These are phyloP conservation scores for Pseudomyrmex sp. DNA, from an alignment of 1,140 invertebrate species.

Conservation along the genomic window DNA sequence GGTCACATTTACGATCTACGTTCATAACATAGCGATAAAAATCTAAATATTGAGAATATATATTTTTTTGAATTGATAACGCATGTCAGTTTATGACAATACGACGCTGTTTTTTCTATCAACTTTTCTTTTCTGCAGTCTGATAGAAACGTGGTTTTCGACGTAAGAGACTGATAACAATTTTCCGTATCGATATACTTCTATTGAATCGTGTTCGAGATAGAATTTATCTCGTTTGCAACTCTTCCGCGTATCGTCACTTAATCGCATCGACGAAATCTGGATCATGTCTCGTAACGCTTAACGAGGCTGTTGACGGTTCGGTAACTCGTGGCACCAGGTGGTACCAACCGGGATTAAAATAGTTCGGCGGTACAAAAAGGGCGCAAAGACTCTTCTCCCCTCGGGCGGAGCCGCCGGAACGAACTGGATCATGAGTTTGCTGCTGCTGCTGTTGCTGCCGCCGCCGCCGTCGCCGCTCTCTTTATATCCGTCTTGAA, in stretches of 20 bases:
- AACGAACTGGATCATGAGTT: constrained; percentile 16
- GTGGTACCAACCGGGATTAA: constrained; percentile 64
- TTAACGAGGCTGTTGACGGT: constrained; percentile 55
- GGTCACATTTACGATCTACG: background rate
- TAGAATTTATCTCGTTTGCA: background rate
- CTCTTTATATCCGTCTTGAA: background rate
- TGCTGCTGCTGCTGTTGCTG: constrained; percentile 21
- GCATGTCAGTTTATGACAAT: too few species aligned
- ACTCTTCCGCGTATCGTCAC: constrained; percentile 17
- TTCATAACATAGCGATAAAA: too few species aligned
- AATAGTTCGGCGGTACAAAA: constrained; percentile 64
- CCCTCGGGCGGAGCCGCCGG: background rate
- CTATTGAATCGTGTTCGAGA: background rate
- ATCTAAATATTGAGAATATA: too few species aligned
- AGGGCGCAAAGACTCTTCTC: constrained; percentile 1
- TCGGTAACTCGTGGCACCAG: constrained; percentile 55
- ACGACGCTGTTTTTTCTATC: background rate
- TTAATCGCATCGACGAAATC: constrained; percentile 55
- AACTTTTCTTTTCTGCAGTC: background rate
- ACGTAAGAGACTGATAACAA: too few species aligned
- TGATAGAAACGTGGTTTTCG: background rate
- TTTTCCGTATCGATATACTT: too few species aligned
- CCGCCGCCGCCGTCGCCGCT: background rate
- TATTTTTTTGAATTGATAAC: too few species aligned
- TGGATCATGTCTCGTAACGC: constrained; percentile 55